Evolutionary conservation across 2,797 vertebrate genomes (phyloP).

Genomic region (Alosa sapidissima): DNA sequence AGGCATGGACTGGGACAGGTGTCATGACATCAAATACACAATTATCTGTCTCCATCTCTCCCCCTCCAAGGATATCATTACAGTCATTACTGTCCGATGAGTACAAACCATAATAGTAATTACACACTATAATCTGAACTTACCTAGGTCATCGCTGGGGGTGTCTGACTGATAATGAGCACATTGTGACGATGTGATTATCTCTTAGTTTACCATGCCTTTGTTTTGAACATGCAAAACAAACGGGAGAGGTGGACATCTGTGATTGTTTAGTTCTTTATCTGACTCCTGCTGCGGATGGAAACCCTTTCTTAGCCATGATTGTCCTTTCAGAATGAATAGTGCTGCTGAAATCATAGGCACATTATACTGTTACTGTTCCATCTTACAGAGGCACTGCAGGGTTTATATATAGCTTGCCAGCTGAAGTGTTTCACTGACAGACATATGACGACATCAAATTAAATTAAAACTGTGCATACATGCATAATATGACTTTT

Average conservation of each 20-base stretch:
- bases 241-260: background rate
- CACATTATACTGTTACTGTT: background rate
- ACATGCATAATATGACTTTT: background rate
- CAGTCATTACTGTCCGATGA: slow-evolving; percentile 3
- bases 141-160: background rate
- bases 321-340: background rate
- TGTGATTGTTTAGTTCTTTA: background rate
- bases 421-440: background rate
- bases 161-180: background rate
- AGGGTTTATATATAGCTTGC: background rate
- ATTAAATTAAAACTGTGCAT: background rate
- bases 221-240: background rate
- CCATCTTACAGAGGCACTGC: background rate
- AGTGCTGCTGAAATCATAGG: background rate
- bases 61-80: background rate
- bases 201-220: background rate
- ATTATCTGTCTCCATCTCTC: slow-evolving; percentile 13
- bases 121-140: background rate
- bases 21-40: background rate
- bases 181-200: background rate
- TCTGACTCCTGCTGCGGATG: background rate
- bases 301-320: background rate
- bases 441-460: too few species aligned
- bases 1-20: background rate
- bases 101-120: background rate